Evolutionary conservation across 2,113 vertebrate species (phyloP).

Genomic region (Rhinolophus ferrumequinum): DNA sequence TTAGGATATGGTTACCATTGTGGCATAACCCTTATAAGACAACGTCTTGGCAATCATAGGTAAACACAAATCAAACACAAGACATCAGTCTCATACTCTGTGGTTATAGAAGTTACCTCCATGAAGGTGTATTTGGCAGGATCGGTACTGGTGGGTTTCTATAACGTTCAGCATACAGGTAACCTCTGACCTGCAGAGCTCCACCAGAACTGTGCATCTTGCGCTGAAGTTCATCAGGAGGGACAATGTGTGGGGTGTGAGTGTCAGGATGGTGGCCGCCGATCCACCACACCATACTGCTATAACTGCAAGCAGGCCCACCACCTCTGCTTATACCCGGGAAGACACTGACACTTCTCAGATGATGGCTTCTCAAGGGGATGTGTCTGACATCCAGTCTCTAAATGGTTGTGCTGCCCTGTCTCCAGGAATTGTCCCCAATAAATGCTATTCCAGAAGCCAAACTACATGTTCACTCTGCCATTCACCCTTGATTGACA

Average conservation of each 20-base stretch:
- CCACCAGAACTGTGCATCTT: background rate
- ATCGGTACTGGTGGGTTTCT: background rate
- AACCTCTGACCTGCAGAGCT: background rate
- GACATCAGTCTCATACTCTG: background rate
- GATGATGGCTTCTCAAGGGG: too few relatives aligned
- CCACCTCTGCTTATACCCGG: background rate
- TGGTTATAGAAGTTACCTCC: background rate
- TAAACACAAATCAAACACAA: background rate
- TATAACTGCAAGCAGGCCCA: background rate
- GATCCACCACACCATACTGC: accelerated
- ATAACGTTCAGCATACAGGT: background rate
- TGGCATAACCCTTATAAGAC: background rate
- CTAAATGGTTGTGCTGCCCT: background rate
- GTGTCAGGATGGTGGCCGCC: accelerated
- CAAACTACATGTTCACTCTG: accelerated
- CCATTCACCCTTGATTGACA: background rate
- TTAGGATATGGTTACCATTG: background rate
- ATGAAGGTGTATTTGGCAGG: too few relatives aligned
- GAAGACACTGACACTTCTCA: background rate
- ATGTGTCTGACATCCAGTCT: background rate
- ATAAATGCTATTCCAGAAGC: background rate
- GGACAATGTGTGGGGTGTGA: too few relatives aligned
- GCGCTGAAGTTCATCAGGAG: background rate
- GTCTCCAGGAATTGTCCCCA: background rate
- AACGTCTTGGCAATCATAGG: background rate